These are phyloP conservation scores for Lophotriccus pileatus DNA, from an alignment of 2,797 vertebrate species.

Conservation along the genomic window DNA sequence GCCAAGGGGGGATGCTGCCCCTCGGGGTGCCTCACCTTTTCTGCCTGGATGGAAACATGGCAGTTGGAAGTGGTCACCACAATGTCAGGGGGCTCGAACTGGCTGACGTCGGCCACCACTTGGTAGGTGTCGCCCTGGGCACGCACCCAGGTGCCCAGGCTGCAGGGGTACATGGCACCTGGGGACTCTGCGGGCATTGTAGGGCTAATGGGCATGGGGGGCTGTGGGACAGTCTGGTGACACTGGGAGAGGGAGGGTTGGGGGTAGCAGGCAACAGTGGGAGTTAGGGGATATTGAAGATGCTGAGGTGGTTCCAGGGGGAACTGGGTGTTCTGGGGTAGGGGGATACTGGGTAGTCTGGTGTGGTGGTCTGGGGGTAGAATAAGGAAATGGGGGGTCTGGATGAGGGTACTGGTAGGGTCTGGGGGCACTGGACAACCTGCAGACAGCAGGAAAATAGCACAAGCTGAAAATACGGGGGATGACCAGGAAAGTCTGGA, in stretches of 20 bases:
- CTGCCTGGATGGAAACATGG: slow-evolving; percentile 81
- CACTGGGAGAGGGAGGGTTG: no score
- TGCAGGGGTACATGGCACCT: slow-evolving; percentile 49
- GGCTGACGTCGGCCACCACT: slow-evolving; percentile 81
- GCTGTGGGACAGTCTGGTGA: background rate
- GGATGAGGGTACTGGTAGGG: background rate
- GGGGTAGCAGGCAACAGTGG: background rate
- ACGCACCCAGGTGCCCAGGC: slow-evolving; percentile 63
- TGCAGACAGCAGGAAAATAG: background rate
- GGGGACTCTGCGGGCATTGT: slow-evolving; percentile 50
- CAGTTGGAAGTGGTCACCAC: slow-evolving; percentile 75
- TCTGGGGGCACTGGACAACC: background rate
- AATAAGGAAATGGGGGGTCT: background rate
- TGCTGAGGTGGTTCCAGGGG: background rate
- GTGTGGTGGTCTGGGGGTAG: background rate
- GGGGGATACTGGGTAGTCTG: background rate
- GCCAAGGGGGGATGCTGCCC: rapidly evolving
- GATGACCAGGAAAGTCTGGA: background rate
- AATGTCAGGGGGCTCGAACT: slow-evolving; percentile 84
- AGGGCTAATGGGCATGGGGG: background rate
- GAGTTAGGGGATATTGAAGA: background rate
- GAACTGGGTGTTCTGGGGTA: rapidly evolving
- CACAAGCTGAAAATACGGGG: background rate
- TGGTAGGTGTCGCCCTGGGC: slow-evolving; percentile 79
- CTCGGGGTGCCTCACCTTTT: slow-evolving; percentile 72